A percentile compares a stretch with the other conserved stretches of the same genome.
Conservation (phyloP, 2,797 vertebrate genomes). For the Malurus splendens region DNA sequence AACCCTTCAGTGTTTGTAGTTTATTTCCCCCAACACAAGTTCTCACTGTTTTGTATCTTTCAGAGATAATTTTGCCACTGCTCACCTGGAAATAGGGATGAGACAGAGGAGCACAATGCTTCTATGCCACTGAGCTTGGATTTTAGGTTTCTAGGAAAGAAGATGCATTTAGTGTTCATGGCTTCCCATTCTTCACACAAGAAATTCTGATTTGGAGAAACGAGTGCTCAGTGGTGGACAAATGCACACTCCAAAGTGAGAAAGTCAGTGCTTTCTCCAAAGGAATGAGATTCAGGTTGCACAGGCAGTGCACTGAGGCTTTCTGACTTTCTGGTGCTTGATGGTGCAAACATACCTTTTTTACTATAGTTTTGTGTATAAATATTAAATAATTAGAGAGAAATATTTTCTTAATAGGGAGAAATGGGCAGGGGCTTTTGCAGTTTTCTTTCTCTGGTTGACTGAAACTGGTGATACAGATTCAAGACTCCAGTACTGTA, state of each 20-base stretch:
- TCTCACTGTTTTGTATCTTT: not conserved
- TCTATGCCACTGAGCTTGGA: not conserved
- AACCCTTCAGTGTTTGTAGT: not conserved
- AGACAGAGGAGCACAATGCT: not conserved
- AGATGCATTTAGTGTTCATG: not conserved
- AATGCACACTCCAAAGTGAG: not conserved
- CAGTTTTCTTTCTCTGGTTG: not conserved
- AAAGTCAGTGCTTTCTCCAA: not conserved
- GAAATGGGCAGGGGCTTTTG: not conserved
- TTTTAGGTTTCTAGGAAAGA: not conserved
- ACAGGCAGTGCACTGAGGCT: not conserved
- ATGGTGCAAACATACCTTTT: not conserved
- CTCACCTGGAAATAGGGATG: not conserved
- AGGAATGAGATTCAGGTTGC: not conserved
- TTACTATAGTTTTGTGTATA: not conserved
- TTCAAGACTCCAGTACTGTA: not conserved
- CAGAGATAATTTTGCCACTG: not conserved
- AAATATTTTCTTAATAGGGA: not conserved
- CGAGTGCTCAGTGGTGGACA: accelerated
- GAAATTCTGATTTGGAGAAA: not conserved
- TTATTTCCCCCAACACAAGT: not conserved
- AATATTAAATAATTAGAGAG: not conserved
- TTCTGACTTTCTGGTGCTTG: not conserved
- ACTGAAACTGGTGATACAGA: not conserved
- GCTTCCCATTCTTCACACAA: not conserved